These are phyloP conservation scores for Typhlichthys subterraneus DNA, from an alignment of 2,797 vertebrate species.

Conservation along the genomic window DNA sequence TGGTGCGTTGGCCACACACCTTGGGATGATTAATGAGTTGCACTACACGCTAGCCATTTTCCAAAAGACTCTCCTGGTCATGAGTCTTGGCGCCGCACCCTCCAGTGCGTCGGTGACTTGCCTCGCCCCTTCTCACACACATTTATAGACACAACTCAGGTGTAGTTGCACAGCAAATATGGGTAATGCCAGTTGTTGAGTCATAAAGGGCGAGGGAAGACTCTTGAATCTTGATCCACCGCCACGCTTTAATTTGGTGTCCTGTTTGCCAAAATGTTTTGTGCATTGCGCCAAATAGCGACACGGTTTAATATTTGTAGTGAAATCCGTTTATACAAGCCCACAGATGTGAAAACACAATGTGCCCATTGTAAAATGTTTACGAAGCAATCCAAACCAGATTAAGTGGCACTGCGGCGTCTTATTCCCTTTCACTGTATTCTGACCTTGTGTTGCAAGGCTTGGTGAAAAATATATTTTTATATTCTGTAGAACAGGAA, in stretches of 20 bases:
- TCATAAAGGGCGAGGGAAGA: slow-evolving; percentile 13
- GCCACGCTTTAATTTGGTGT: neutral
- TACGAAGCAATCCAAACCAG: too few relatives aligned
- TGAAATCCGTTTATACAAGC: neutral
- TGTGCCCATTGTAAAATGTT: neutral
- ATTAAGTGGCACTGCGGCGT: neutral
- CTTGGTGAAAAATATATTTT: slow-evolving; percentile 4
- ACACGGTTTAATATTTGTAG: neutral
- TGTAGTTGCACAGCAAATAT: neutral
- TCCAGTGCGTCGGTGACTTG: slow-evolving; percentile 21
- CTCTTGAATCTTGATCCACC: slow-evolving; percentile 3
- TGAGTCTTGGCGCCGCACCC: slow-evolving; percentile 11
- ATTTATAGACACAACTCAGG: neutral
- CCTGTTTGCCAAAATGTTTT: neutral
- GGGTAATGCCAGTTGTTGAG: slow-evolving; percentile 8
- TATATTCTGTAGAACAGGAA: slow-evolving; percentile 14
- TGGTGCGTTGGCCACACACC: slow-evolving; percentile 21
- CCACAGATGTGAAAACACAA: neutral
- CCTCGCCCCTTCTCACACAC: neutral
- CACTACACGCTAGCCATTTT: slow-evolving; percentile 39
- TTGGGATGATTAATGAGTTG: slow-evolving; percentile 52
- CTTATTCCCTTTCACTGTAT: neutral
- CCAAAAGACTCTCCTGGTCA: slow-evolving; percentile 26
- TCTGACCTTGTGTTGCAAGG: slow-evolving; percentile 5
- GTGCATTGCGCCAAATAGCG: neutral